Evolutionary conservation across 2,888 invertebrate species (phyloP), one percentile per base, ranked within the genome.

Genomic region (Aleiodes leptofemur): DNA sequence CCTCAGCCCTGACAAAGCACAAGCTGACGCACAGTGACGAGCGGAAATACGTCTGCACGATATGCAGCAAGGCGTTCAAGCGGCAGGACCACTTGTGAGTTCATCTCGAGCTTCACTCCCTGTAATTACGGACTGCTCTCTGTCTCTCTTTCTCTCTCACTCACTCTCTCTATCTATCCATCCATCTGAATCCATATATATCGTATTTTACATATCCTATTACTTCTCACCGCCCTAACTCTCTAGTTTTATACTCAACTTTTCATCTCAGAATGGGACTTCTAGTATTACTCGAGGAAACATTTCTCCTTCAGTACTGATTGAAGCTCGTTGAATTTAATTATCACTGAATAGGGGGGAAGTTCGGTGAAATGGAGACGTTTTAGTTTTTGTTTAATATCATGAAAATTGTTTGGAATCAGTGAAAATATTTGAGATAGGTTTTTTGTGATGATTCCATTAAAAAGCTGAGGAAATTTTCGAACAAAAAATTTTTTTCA

Each of bases 1-100:
- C 98, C 83, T 98, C 98, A 85, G 98, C 98, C 79, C 92, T 98
- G 88, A 98, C 97, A 84, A 98, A 97, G 90, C 97, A 97, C 92
- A 98, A 98, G 91, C 92, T 98, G 90, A 98, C 98, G 82, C 98
- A 98, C 92, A 98, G 98, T 91, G 98, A 98, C 91, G 98, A 98
- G 90, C 92, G 98, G 85, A 97, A 97, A 90, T 98, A 98, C 91
- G 96, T 97, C 82, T 98, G 98, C 91, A 94, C 94, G 87, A 96
- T 98, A 90, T 98, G 98, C 91, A 95, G 96, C 81, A 98, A 98
- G 91, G 98, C 98, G 83, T 98, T 98, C 93, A 98, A 98, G 91
- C 93, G 98, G 90, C 98, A 98, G 91, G 98, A 98, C 92, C 98
- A 98, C 92, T 94, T 98, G 97, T 98, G 92, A 97, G 97, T 95